Base-by-base conservation (phyloP, 2,888 invertebrate genomes). In the Scaeva pyrastri region DNA sequence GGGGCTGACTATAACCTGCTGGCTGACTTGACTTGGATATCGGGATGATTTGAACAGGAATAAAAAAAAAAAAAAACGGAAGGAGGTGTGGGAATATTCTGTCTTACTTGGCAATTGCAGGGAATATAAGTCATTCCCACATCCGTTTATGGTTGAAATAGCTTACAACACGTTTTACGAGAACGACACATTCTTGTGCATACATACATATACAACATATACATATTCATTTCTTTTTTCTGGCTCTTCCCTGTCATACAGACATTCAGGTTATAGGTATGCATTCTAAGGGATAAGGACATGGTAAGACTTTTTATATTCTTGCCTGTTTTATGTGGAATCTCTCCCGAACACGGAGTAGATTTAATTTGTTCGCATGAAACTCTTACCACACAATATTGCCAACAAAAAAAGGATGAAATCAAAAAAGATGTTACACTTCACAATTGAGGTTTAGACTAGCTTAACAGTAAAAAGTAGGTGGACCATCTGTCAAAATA, bases 141-240 rank as follows among this genome's bases (percentile, higher is more conserved):
- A 87, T 87, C 87, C 87, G 83, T 77, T 87, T 79, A 83, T 78
- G 87, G 74, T 83, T 74, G 87, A 87, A 87, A 87, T 83, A 72
- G 87, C 87, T 87, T 87, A 87, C 87, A 87, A 87, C 87, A 87
- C 87, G 87, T 87, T 87, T 87, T 83, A 87, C 83, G 78, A 87
- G 52, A 74, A 82, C 48, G 68, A 68, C 62, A 43, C 62, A 72
- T 86, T 68, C 82, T 66, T 82, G 55, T 26, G 70, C 64, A 80
- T 66, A n/a, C n/a, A n/a, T n/a, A n/a, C n/a, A n/a, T n/a, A n/a
- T n/a, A n/a, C n/a, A n/a, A n/a, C n/a, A n/a, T n/a, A n/a, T n/a
- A n/a, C n/a, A n/a, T n/a, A n/a, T n/a, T 31, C 8, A 31, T 31
- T 23, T 39, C 23, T 68, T 39, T 52, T 68, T 48, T 23, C 4